Conservation (phyloP, 2,113 vertebrate species). For the Pseudolaguvia tuberculata region DNA sequence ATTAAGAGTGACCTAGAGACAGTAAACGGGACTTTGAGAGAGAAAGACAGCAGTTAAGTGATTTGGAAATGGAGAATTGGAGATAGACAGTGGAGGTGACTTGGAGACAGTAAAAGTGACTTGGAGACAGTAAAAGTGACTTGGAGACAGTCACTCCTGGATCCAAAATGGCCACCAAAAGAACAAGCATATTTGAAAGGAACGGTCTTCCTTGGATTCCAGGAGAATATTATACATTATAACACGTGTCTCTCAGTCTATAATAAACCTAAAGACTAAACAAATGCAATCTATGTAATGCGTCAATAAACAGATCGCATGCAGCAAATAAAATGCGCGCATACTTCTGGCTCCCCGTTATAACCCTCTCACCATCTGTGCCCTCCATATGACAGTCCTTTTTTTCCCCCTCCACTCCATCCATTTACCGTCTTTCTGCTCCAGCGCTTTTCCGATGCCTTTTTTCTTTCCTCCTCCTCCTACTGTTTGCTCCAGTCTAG, state of each 20-base stretch:
- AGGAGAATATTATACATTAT: background rate
- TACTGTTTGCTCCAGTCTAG: background rate
- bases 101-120: too few species aligned
- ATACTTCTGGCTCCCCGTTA: background rate
- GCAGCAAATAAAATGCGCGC: background rate
- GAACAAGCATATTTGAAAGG: too few species aligned
- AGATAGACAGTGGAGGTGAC: too few species aligned
- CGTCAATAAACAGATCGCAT: background rate
- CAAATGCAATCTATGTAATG: background rate
- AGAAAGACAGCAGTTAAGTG: too few species aligned
- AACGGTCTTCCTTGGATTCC: too few species aligned
- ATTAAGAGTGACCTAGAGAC: too few species aligned
- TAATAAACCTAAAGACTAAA: background rate
- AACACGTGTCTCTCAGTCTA: background rate
- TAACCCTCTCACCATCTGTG: conserved; percentile 33
- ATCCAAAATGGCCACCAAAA: too few species aligned
- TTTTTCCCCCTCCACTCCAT: background rate
- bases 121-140: too few species aligned
- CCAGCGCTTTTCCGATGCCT: conserved; percentile 15
- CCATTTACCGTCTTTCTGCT: conserved; percentile 19
- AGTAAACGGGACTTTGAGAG: too few species aligned
- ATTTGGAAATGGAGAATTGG: too few species aligned
- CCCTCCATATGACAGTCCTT: conserved; percentile 20
- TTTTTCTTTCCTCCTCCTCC: background rate
- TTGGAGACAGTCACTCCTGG: too few species aligned